Evolutionary conservation across 1,140 invertebrate genomes (phyloP).

Genomic region (Drosophila lacteicornis): DNA sequence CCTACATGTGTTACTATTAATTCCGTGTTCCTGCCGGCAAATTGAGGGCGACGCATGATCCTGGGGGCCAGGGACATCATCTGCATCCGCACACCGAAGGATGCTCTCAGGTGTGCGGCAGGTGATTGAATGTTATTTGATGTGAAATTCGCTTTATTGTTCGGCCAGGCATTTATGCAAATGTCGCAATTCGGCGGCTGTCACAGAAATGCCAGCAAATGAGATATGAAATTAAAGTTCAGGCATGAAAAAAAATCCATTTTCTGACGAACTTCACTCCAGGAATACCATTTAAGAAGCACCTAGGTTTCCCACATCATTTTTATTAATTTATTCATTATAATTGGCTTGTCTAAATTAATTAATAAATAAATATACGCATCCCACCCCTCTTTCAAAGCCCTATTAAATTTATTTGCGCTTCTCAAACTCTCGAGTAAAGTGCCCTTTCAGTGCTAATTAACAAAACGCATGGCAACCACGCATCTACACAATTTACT

Average conservation of each 20-base stretch:
- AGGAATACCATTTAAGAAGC: too few species aligned
- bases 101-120: slow-evolving; percentile 31
- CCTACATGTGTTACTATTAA: slow-evolving; percentile 44
- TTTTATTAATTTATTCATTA: too few species aligned
- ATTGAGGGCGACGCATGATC: slow-evolving; percentile 36
- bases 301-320: too few species aligned
- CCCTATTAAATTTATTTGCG: neutral
- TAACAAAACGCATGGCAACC: slow-evolving; percentile 2
- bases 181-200: slow-evolving; percentile 55
- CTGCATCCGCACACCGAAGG: neutral
- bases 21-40: slow-evolving; percentile 24
- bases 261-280: too few species aligned
- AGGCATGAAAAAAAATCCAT: neutral
- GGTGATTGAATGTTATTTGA: slow-evolving; percentile 75
- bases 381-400: neutral
- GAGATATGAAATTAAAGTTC: slow-evolving; percentile 22
- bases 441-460: slow-evolving; percentile 9
- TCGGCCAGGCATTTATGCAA: slow-evolving; percentile 58
- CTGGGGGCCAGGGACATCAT: slow-evolving; percentile 23
- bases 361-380: too few species aligned
- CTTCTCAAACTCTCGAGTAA: neutral
- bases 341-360: too few species aligned
- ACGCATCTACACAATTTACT: neutral
- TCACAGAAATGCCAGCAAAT: slow-evolving; percentile 30
- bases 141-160: slow-evolving; percentile 58